These are phyloP conservation scores for Cisticola juncidis DNA, from an alignment of 2,113 vertebrate genomes.

Conservation along the genomic window DNA sequence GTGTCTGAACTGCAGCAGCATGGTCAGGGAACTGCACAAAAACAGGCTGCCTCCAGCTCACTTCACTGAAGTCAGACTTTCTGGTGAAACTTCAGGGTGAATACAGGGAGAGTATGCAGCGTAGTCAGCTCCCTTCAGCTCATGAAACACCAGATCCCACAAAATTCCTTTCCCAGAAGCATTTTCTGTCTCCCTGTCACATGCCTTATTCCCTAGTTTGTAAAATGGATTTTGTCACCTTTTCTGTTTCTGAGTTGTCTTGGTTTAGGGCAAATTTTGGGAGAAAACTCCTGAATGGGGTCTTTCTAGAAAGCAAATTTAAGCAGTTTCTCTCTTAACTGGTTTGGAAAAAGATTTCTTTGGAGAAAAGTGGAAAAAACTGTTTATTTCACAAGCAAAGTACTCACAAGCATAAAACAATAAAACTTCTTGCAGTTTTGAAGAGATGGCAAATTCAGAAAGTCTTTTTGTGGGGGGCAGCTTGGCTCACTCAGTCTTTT, in stretches of 20 bases:
- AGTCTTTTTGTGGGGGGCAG: not conserved
- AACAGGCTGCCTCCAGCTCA: not conserved
- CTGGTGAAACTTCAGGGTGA: not conserved
- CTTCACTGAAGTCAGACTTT: not conserved
- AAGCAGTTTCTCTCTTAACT: not conserved
- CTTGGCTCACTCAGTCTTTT: not conserved
- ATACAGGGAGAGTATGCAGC: not conserved
- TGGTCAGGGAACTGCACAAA: not conserved
- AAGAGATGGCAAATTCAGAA: not conserved
- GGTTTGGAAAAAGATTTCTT: not conserved
- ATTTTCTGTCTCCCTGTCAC: not conserved
- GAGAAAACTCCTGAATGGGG: not conserved
- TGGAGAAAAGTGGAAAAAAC: not conserved
- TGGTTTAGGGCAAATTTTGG: not conserved
- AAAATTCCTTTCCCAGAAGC: not conserved
- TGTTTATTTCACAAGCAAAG: not conserved
- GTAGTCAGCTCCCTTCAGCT: not conserved
- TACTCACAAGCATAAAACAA: not conserved
- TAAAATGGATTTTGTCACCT: not conserved
- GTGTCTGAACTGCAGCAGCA: not conserved
- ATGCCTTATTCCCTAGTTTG: not conserved
- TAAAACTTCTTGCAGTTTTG: not conserved
- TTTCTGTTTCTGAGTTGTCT: not conserved
- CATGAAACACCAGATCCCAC: not conserved
- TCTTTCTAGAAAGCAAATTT: not conserved